Percentiles rank a stretch among this genome's conserved stretches.
These are phyloP conservation scores for Lasioglossum vierecki DNA, from an alignment of 2,888 invertebrate genomes.

Conservation along the genomic window DNA sequence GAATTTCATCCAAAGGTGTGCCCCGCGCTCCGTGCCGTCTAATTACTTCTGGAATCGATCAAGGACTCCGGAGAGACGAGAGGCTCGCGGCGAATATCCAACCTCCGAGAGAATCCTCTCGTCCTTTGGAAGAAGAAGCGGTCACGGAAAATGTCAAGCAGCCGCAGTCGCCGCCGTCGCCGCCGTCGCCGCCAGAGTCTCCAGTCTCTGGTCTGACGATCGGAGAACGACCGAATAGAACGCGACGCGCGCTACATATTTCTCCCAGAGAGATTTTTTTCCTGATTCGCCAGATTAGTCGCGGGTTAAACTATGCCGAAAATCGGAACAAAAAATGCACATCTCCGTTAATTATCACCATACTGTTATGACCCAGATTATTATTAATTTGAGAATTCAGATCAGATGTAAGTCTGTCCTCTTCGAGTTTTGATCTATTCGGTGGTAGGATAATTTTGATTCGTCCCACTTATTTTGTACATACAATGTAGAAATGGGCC, in stretches of 20 bases:
- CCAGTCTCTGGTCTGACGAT: not conserved
- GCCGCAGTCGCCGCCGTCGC: not conserved
- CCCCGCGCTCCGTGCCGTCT: slow-evolving; percentile 57
- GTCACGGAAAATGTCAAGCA: slow-evolving; percentile 42
- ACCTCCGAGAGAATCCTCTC: slow-evolving; percentile 28
- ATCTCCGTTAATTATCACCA: not conserved
- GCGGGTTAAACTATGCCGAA: not conserved
- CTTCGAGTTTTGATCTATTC: not conserved
- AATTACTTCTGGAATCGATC: slow-evolving; percentile 74
- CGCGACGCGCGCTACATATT: not conserved
- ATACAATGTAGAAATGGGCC: not conserved
- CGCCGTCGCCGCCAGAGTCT: not conserved
- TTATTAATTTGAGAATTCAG: not conserved
- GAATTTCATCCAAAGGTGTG: slow-evolving; percentile 73
- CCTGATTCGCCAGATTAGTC: not conserved
- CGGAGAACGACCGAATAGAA: not conserved
- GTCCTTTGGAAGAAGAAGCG: slow-evolving; percentile 34
- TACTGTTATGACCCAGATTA: too few species aligned
- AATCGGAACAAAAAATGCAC: not conserved
- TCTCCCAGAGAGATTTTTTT: not conserved
- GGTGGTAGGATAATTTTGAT: not conserved
- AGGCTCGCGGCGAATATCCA: slow-evolving; percentile 69
- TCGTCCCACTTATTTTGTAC: not conserved
- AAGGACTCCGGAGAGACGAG: slow-evolving; percentile 68
- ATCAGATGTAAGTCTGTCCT: not conserved